These are phyloP conservation scores for Actinia equina DNA, from an alignment of 64 coral and sea anemone genomes.

Conservation along the genomic window DNA sequence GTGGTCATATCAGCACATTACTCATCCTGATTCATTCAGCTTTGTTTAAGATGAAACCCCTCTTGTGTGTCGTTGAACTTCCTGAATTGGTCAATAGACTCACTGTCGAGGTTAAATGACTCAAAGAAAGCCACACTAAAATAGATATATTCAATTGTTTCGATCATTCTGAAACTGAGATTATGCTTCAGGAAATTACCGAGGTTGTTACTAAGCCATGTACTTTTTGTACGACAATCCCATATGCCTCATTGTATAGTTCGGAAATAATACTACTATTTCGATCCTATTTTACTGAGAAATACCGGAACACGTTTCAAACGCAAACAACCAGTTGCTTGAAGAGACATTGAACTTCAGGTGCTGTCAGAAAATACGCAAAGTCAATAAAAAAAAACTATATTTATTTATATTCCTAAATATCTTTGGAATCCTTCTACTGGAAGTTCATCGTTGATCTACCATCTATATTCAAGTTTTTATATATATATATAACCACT, in stretches of 20 bases:
- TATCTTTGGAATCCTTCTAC: no score
- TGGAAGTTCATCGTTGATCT: no score
- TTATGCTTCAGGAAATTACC: slow-evolving; percentile 3
- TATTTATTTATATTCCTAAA: neutral
- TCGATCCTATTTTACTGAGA: neutral
- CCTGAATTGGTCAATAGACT: neutral
- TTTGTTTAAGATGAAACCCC: neutral
- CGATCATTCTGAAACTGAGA: neutral
- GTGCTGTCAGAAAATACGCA: neutral
- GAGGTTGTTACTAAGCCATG: neutral
- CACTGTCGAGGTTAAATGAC: neutral
- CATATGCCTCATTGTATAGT: neutral
- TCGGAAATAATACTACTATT: neutral
- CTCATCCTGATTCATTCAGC: neutral
- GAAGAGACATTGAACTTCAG: neutral
- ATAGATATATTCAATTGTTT: neutral
- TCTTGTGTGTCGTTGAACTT: neutral
- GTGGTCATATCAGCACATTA: neutral
- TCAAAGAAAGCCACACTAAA: neutral
- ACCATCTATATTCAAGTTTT: no score
- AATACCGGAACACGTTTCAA: neutral
- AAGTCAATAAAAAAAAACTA: neutral
- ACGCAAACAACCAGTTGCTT: neutral
- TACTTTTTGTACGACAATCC: neutral
- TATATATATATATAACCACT: no score